A percentile compares a stretch with the other conserved stretches of the same genome.
Conservation (phyloP, 2,888 invertebrate genomes). For the Eueremaeus valkanovi region DNA sequence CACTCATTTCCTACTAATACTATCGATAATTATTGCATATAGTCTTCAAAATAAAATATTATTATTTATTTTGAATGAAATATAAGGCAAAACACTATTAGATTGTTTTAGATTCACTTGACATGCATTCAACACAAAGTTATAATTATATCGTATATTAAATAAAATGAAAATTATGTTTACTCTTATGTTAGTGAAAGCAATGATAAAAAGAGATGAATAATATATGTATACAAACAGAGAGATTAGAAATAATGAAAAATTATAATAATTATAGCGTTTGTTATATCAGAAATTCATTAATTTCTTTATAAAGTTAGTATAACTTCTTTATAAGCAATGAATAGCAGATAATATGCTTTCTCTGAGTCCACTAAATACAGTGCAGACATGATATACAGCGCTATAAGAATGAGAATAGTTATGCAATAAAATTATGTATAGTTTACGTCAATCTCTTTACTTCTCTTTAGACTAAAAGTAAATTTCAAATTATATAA, state of each 20-base stretch:
- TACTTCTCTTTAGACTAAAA: background rate
- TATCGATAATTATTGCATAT: constrained; percentile 15
- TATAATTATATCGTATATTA: constrained; percentile 18
- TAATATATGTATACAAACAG: background rate
- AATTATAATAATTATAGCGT: constrained; percentile 10
- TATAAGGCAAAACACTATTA: too few relatives aligned
- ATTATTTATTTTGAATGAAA: background rate
- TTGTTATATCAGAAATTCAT: constrained; percentile 5
- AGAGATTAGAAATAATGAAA: constrained; percentile 1
- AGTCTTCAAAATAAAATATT: background rate
- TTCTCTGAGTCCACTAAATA: background rate
- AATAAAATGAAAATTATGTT: background rate
- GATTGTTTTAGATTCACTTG: constrained; percentile 31
- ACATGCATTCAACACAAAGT: background rate
- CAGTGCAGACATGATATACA: background rate
- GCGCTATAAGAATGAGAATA: background rate
- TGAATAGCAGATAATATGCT: background rate
- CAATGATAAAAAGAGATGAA: background rate
- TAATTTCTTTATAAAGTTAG: constrained; percentile 1
- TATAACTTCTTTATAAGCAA: background rate
- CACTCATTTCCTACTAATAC: constrained; percentile 20
- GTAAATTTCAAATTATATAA: background rate
- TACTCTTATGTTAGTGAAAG: background rate
- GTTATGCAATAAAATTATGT: background rate
- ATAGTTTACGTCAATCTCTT: background rate